These are phyloP conservation scores for Cherax quadricarinatus DNA, from an alignment of 1,140 invertebrate genomes.

Conservation along the genomic window DNA sequence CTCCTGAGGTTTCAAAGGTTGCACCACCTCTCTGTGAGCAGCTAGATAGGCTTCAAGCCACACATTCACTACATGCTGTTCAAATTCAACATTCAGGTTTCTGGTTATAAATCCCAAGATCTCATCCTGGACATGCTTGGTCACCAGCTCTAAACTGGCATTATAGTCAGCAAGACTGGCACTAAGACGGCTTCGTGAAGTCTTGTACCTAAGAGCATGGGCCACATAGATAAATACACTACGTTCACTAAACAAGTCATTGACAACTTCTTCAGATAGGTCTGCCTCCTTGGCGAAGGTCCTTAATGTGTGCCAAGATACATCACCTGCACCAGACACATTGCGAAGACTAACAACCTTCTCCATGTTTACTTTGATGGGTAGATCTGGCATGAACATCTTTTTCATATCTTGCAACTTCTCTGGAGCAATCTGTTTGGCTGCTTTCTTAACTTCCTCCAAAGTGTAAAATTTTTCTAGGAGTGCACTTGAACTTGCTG, in stretches of 20 bases:
- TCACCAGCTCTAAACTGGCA: neutral
- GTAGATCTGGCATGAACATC: neutral
- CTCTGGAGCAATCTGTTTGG: neutral
- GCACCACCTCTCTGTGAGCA: conserved; percentile 12
- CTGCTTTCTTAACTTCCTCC: conserved; percentile 7
- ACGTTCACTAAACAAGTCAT: conserved; percentile 19
- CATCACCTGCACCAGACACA: conserved; percentile 26
- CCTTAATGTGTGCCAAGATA: conserved; percentile 28
- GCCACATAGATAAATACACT: conserved; percentile 9
- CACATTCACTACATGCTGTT: neutral
- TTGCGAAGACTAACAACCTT: neutral
- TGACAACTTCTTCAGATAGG: neutral
- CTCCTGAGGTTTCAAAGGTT: conserved; percentile 18
- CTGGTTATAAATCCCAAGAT: neutral
- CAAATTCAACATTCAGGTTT: neutral
- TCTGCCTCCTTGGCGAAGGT: conserved; percentile 8
- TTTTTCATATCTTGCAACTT: neutral
- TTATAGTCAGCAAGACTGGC: neutral
- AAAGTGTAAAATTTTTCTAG: conserved; percentile 1
- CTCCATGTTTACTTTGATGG: neutral
- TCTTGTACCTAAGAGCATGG: conserved; percentile 25
- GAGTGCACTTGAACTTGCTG: neutral
- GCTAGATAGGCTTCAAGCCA: conserved; percentile 1
- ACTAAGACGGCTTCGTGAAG: neutral
- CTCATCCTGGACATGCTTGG: neutral